Conservation (phyloP, 2,888 invertebrate genomes). For the Rhogogaster chlorosoma region DNA sequence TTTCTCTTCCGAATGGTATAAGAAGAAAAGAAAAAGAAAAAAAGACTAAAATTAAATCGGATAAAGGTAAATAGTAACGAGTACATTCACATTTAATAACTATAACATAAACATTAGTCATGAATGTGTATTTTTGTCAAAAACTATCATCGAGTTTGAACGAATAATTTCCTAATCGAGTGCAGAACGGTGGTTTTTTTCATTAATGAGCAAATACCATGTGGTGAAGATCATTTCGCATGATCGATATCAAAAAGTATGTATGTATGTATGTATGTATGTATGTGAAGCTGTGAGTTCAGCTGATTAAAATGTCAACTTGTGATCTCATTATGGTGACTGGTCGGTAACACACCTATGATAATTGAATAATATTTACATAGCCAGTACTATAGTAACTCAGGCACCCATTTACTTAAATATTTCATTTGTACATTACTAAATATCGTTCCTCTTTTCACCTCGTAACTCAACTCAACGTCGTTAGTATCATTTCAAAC, state of each 20-base stretch:
- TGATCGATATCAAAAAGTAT: conserved; percentile 38
- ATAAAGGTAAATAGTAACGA: conserved; percentile 1
- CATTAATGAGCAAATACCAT: conserved; percentile 58
- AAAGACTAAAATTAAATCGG: neutral
- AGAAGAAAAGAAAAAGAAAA: neutral
- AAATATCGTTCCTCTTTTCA: conserved; percentile 10
- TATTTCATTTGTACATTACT: conserved; percentile 32
- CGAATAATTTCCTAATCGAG: conserved; percentile 31
- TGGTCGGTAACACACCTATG: conserved; percentile 49
- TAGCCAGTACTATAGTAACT: conserved; percentile 45
- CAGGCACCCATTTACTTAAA: conserved; percentile 45
- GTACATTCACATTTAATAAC: conserved; percentile 15
- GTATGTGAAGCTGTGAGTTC: conserved; percentile 24
- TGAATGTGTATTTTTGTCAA: conserved; percentile 16
- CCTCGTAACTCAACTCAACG: neutral
- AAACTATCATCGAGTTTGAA: neutral
- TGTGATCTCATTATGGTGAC: conserved; percentile 35
- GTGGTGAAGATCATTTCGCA: conserved; percentile 47
- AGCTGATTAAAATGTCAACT: conserved; percentile 3
- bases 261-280: neutral
- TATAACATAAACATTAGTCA: conserved; percentile 31
- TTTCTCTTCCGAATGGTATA: neutral
- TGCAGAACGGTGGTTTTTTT: conserved; percentile 53
- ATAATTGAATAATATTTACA: conserved; percentile 53
- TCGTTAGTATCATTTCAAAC: neutral